phyloP scores from a whole-genome alignment of 2,888 invertebrate species.

The Sylvicola cinctus region DNA sequence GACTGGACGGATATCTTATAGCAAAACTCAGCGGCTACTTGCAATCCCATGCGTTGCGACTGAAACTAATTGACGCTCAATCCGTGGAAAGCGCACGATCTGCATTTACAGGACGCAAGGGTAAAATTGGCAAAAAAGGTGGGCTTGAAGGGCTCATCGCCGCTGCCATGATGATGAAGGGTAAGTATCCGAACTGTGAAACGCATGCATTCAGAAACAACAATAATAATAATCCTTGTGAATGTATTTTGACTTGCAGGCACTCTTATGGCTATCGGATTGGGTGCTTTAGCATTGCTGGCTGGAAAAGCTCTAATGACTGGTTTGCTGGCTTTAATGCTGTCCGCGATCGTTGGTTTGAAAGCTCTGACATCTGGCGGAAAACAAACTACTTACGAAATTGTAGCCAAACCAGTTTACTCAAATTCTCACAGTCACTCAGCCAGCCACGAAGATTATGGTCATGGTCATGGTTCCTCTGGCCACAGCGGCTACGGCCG shows the following conservation, averaged over 20 bases:
- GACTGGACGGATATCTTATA: conserved; percentile 52
- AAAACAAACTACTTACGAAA: conserved; percentile 63
- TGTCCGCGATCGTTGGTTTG: conserved; percentile 56
- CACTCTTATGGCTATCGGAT: conserved; percentile 48
- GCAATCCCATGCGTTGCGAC: conserved; percentile 49
- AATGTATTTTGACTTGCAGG: conserved; percentile 24
- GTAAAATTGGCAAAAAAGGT: conserved; percentile 30
- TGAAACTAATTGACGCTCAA: conserved; percentile 44
- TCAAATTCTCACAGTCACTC: conserved; percentile 40
- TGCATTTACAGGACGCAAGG: conserved; percentile 33
- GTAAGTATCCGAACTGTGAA: conserved; percentile 16
- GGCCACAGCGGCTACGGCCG: conserved; percentile 15
- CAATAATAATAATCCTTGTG: not conserved
- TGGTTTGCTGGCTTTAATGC: conserved; percentile 54
- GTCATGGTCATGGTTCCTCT: conserved; percentile 19
- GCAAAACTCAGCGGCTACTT: conserved; percentile 50
- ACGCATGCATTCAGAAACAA: not conserved
- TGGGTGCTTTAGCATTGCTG: conserved; percentile 53
- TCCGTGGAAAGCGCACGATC: conserved; percentile 36
- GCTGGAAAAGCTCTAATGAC: conserved; percentile 73
- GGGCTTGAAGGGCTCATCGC: conserved; percentile 29
- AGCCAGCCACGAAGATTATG: conserved; percentile 35
- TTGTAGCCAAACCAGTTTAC: conserved; percentile 63
- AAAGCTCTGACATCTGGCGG: conserved; percentile 46
- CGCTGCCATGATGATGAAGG: conserved; percentile 40